Evolutionary conservation across 2,113 vertebrate genomes (phyloP), one percentile per base, ranked within the genome.

Genomic region (Psittacara wagleri): DNA sequence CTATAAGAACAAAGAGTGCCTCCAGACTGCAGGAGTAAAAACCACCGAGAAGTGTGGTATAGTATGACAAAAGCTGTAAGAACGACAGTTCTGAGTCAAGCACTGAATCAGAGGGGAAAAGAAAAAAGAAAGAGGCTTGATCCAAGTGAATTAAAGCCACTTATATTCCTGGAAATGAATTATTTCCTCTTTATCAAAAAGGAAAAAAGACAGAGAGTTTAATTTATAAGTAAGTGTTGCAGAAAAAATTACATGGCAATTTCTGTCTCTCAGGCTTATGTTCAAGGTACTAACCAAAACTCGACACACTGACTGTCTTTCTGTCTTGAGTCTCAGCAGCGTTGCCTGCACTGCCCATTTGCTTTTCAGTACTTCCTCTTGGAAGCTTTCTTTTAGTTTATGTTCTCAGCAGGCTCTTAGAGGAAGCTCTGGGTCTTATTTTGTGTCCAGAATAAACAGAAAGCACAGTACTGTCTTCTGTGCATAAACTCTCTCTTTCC

Each of bases 131-230:
- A 64, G 6, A 72, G 17, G 17, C 33, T 94, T 62, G 27, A 76
- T 94, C 61, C 78, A 57, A 90, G 61, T 94, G 90, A 90, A 86
- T 90, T 94, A 90, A 94, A 95, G 43, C 33, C 64, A 81, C 83
- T 93, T 83, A 82, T 23, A 88, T 94, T 92, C 90, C 88, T 96
- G 92, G 85, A 94, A 96, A 93, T 95, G 4, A 95, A 96, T 94
- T 95, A 83, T 95, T 92, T 92, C 69, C 88, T 51, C 83, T 86
- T 94, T 94, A 86, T 96, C 39, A 82, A 77, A 94, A 88, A 72
- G 35, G 11, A 81, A 63, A 61, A 84, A 85, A 84, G 22, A 81
- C 64, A 84, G 70, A 93, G 64, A 95, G 69, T 54, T 87, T 94
- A 91, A 89, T 74, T 92, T 82, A 62, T 86, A 88, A 27, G 44